phyloP scores from a whole-genome alignment of 2,888 invertebrate species.

The Eustalomyia histrio region DNA sequence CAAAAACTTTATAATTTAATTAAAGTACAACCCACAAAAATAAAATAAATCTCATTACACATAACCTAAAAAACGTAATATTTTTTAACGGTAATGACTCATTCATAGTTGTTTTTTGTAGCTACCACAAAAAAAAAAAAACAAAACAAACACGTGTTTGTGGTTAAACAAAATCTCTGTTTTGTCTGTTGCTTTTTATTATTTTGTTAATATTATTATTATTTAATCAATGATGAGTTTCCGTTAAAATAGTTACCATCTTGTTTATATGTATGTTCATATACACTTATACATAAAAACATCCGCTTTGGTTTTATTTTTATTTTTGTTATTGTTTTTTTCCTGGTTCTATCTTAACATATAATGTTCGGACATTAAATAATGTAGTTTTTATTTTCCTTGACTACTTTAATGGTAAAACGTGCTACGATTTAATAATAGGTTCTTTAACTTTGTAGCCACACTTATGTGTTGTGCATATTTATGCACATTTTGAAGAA shows the following conservation, averaged over 20 bases:
- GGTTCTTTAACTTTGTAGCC: conserved; percentile 29
- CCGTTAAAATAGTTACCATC: conserved; percentile 60
- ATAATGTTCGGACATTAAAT: conserved; percentile 36
- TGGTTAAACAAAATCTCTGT: conserved; percentile 15
- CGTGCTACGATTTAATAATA: conserved; percentile 53
- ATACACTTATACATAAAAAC: conserved; percentile 15
- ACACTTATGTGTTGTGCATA: conserved; percentile 6
- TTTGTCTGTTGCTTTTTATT: neutral
- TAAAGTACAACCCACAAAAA: conserved; percentile 3
- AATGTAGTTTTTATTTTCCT: conserved; percentile 37
- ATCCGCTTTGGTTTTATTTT: conserved; percentile 31
- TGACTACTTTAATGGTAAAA: conserved; percentile 46
- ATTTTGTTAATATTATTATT: conserved; percentile 29
- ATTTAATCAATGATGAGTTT: conserved; percentile 55
- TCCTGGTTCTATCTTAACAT: neutral
- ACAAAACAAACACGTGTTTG: neutral
- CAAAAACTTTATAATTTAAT: conserved; percentile 18
- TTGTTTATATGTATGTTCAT: neutral
- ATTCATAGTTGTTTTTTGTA: neutral
- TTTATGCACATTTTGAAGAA: neutral
- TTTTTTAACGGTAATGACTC: conserved; percentile 22
- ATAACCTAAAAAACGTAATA: neutral
- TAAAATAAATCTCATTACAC: neutral
- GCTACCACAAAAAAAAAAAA: neutral
- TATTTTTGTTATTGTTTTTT: neutral